Base-by-base conservation (phyloP, 2,113 vertebrate species). In the Girardinichthys multiradiatus region DNA sequence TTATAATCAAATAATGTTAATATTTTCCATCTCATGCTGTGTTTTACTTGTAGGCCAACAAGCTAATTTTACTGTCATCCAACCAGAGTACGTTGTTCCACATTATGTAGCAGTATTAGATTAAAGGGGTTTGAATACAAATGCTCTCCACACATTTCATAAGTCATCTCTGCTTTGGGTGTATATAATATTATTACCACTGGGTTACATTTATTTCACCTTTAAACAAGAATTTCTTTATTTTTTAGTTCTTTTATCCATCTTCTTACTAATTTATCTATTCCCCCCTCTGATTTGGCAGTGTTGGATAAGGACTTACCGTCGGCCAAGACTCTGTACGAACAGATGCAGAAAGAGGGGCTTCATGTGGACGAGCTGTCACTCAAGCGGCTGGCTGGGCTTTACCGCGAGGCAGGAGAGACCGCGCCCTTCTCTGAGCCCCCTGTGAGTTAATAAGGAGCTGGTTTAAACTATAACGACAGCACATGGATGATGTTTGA, bases 371-470 rank as follows among this genome's bases (percentile, higher is more conserved):
- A 95, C 0, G 90, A 97, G 31, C 70, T 97, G 59, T 87, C 91
- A 64, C 94, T 99, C 81, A 99, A 99, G 90, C 95, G 94, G 45
- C 90, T 98, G 24, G 96, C 96, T 4, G 1, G 4, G 63, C 90
- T 99, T 60, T 95, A 98, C 93, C 96, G 87, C 67, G 67, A 90
- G 1, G 91, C 73, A 3, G 96, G 95, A 65, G 95, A 97, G 86
- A 37, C 88, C 1, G 85, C 92, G 64, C 97, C 97, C 81, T 99
- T 99, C 89, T 4, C 86, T 1, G 97, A 98, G 79, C 97, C 97
- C 81, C 95, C 96, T 31, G 98, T 99, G 93, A 97, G 96, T 95
- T 30, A 14, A 58, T 1, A 13, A n/a, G 3, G 30, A 72, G 64
- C 28, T 9, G 28, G 27, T 57, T 35, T 30, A 26, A 26, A 35